Evolutionary conservation across 2,113 vertebrate species (phyloP), one percentile per base, ranked within the genome.

Genomic region (Eleginops maclovinus): DNA sequence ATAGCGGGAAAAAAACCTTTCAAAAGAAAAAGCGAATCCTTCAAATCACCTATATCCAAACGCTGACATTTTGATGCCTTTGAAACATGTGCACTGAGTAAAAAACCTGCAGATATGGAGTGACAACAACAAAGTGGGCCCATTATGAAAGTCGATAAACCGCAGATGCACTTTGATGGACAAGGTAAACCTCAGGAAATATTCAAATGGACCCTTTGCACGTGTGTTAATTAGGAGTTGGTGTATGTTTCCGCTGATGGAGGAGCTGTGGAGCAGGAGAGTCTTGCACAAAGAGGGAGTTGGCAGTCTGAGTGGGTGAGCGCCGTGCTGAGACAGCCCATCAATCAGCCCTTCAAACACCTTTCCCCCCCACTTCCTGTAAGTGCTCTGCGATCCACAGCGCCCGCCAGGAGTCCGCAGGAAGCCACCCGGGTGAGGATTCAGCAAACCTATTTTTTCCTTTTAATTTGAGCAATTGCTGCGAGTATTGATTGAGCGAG

Each of bases 401-500:
- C 53, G 22, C 68, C 75, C 87, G 81, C 78, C 83, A 84, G 81
- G 81, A 85, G 79, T 84, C 92, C 67, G 15, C 91, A 74, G 91
- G 89, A 93, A 89, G 84, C 89, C 87, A 88, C 81, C n/a, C 69
- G 83, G 84, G 77, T 79, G 79, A 87, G 77, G 91, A 92, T 89
- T 87, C 90, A 89, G 87, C 86, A 93, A 90, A 88, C 88, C 84
- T 88, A 82, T 88, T 88, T 91, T 91, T 90, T 87, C 90, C 90
- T 92, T 95, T 95, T 96, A 89, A 94, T 95, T 94, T 94, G 88
- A 91, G 95, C 93, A 92, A 94, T 92, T 92, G 93, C 92, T 94
- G 90, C 69, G 84, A 87, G 91, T 97, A 98, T 98, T 94, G 97
- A 98, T 96, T 93, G 90, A 89, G 93, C 26, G 59, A 77, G 58